Base-by-base conservation (phyloP, 2,113 vertebrate genomes). In the Thamnophis sirtalis region DNA sequence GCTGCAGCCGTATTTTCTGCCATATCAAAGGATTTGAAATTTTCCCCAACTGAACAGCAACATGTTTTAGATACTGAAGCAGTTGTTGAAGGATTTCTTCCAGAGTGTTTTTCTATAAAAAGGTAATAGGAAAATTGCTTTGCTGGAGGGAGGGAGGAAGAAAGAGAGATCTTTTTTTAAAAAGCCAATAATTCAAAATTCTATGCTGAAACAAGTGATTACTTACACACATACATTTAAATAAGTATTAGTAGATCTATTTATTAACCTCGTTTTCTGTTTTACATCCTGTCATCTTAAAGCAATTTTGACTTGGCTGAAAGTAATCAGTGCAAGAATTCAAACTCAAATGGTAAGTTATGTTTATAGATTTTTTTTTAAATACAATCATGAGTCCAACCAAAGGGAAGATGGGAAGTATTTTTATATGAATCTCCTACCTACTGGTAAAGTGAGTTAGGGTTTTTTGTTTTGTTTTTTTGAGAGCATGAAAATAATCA, bases 291-390 rank as follows among this genome's bases (percentile, higher is more conserved):
- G 15, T 85, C 88, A 95, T 92, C 84, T 96, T 38, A 86, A 93
- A 98, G 97, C 94, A 94, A 94, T 73, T 92, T 92, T 90, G 94
- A 58, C 63, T 24, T 88, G 54, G 88, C 26, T 89, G 96, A 96
- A 95, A 95, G 94, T 51, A 11, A 43, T 95, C 93, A 90, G 0
- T 92, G 92, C 26, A 15, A 5, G 95, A 97, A 80, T 0, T 84
- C 94, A 92, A 88, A 84, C 88, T 95, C 95, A 92, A 93, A 94
- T 85, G 95, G 98, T 97, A 89, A 96, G 96, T 93, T 89, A 13
- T 60, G 11, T 92, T 94, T 88, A 21, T 21, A 2, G 15, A 49
- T 49, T n/a, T n/a, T 7, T n/a, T 50, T 11, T 4, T 0, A 58
- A 94, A 28, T 54, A 86, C 26, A 10, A 43, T 17, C 19, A 86